Evolutionary conservation across 2,888 invertebrate genomes (phyloP), one percentile per base, ranked within the genome.

Genomic region (Biston betularia): DNA sequence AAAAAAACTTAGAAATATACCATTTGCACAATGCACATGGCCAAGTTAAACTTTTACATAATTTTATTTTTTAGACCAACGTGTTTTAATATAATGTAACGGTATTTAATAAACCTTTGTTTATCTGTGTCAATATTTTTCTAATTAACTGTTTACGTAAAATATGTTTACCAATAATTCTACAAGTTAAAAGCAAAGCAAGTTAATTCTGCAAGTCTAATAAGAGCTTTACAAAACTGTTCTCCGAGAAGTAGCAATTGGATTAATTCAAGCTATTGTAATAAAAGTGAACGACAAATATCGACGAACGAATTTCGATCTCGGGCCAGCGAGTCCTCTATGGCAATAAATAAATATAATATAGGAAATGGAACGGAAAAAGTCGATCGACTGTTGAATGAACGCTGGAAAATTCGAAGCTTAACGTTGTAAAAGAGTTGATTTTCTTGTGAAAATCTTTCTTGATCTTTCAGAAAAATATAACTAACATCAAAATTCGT

Each of bases 261-360:
- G 74, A 76, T 76, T 73, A 74, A 76, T 74, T 75, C 71, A 72
- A 74, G 73, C 69, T 66, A 65, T 67, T 70, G 71, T 69, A 72
- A 70, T 74, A 75, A 74, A 75, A 76, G 65, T 70, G 72, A 75
- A 75, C 68, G 73, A 63, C 72, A 72, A 73, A 72, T 68, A 69
- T 69, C 71, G 68, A 60, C 54, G 68, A 71, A 69, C 61, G 69
- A 64, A 71, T 69, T 69, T 65, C 72, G 61, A 69, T 70, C 71
- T 59, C 69, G 66, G 64, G 14, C 12, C 33, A 11, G 66, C 70
- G 65, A 70, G 44, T 49, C 60, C 59, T 64, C 53, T 62, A 63
- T 69, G 61, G 33, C 53, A 63, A 67, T 70, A 68, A 73, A 73
- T 69, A 71, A 68, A 64, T 64, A 68, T 58, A 50, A 54, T 63